Conservation (phyloP, 2,797 vertebrate genomes). For the Danio kyathit region DNA sequence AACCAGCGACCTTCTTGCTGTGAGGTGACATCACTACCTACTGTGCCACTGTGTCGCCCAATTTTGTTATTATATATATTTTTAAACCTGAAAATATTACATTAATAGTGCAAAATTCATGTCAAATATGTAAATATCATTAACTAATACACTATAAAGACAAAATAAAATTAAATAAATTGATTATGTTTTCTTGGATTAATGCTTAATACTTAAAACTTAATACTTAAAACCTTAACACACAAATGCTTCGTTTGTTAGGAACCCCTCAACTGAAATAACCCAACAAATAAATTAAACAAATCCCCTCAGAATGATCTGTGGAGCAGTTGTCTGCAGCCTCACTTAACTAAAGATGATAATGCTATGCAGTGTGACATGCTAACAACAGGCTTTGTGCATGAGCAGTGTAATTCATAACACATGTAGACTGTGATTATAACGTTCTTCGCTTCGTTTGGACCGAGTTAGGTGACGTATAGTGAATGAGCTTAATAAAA, state of each 20-base stretch:
- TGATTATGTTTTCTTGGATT: too few species aligned
- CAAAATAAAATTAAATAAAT: too few species aligned
- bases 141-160: too few species aligned
- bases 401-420: slow-evolving; percentile 26
- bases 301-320: neutral
- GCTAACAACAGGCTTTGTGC: neutral
- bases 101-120: too few species aligned
- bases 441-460: slow-evolving; percentile 33
- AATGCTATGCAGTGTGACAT: slow-evolving; percentile 31
- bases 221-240: too few species aligned
- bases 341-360: slow-evolving; percentile 14
- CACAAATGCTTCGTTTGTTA: neutral
- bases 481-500: slow-evolving; percentile 37
- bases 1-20: too few species aligned
- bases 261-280: slow-evolving; percentile 1
- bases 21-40: too few species aligned
- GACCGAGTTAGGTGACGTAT: slow-evolving; percentile 18
- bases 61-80: too few species aligned
- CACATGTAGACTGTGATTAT: slow-evolving; percentile 31
- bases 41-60: too few species aligned
- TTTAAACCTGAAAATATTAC: too few species aligned
- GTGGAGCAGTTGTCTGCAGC: slow-evolving; percentile 37
- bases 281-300: neutral
- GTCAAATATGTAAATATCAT: too few species aligned
- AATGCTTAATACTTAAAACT: too few species aligned